phyloP scores from a whole-genome alignment of 2,888 invertebrate genomes.

The Drosophila demipolita region DNA sequence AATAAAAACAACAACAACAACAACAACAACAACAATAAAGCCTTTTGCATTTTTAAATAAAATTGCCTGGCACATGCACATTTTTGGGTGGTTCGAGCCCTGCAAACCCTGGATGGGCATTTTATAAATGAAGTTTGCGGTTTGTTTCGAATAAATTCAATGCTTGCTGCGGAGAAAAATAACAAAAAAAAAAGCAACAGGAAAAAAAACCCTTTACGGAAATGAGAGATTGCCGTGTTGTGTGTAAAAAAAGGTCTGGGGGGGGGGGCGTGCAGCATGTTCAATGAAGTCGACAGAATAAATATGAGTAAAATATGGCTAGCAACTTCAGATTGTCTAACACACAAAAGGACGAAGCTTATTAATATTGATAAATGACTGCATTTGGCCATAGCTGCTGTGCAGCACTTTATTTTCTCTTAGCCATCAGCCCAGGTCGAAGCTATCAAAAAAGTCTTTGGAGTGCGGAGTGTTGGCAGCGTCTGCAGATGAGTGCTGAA shows the following conservation, averaged over 20 bases:
- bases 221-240: constrained; percentile 31
- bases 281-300: constrained; percentile 4
- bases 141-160: constrained; percentile 43
- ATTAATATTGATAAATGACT: constrained; percentile 33
- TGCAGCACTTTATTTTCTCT: not conserved
- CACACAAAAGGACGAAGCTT: constrained; percentile 12
- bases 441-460: constrained; percentile 12
- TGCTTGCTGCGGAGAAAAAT: not conserved
- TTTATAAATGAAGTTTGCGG: constrained; percentile 62
- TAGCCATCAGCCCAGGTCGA: constrained; percentile 3
- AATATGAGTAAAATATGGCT: constrained; percentile 2
- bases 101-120: constrained; percentile 46
- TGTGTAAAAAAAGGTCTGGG: not conserved
- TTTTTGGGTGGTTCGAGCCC: constrained; percentile 6
- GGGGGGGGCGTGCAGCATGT: not conserved
- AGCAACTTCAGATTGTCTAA: constrained; percentile 13
- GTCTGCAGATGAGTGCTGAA: constrained; percentile 20
- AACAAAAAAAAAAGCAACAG: not conserved
- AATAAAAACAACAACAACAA: constrained; percentile 29
- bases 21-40: constrained; percentile 31
- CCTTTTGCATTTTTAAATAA: constrained; percentile 69
- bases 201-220: constrained; percentile 14
- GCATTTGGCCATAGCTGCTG: constrained; percentile 2
- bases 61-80: constrained; percentile 38
- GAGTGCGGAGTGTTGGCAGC: not conserved